Evolutionary conservation across 2,888 invertebrate genomes (phyloP).

Genomic region (Diaperis boleti): DNA sequence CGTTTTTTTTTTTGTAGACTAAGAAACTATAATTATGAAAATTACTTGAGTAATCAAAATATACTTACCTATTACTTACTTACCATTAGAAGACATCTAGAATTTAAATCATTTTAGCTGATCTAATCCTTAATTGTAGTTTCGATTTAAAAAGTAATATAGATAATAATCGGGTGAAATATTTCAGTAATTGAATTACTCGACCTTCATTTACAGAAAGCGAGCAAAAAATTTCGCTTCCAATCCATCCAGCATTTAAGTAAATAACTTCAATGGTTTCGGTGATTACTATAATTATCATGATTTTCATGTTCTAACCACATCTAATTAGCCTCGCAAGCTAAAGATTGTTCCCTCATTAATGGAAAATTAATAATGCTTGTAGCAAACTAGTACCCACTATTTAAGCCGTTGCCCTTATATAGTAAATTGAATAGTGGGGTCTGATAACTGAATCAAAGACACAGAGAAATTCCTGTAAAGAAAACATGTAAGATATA

Average conservation of each 20-base stretch:
- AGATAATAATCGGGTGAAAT: background rate
- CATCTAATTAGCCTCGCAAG: too few relatives aligned
- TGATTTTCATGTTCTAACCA: background rate
- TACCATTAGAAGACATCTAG: too few relatives aligned
- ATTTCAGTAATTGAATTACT: background rate
- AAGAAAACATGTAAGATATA: constrained; percentile 53
- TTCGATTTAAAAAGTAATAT: background rate
- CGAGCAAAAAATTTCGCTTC: constrained; percentile 9
- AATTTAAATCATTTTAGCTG: too few relatives aligned
- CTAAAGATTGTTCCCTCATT: too few relatives aligned
- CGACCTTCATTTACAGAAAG: constrained; percentile 5
- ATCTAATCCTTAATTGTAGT: too few relatives aligned
- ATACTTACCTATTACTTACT: too few relatives aligned
- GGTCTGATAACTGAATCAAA: constrained; percentile 3
- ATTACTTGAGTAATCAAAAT: too few relatives aligned
- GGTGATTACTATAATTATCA: background rate
- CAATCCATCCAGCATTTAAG: background rate
- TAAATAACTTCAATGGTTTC: background rate
- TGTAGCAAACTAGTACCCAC: background rate
- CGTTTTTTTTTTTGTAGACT: too few relatives aligned
- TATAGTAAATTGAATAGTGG: constrained; percentile 4
- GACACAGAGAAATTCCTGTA: background rate
- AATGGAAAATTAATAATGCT: background rate
- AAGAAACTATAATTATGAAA: too few relatives aligned
- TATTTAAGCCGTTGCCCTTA: background rate